phyloP scores from a whole-genome alignment of 2,797 vertebrate genomes.

The Syngnathus rostellatus region DNA sequence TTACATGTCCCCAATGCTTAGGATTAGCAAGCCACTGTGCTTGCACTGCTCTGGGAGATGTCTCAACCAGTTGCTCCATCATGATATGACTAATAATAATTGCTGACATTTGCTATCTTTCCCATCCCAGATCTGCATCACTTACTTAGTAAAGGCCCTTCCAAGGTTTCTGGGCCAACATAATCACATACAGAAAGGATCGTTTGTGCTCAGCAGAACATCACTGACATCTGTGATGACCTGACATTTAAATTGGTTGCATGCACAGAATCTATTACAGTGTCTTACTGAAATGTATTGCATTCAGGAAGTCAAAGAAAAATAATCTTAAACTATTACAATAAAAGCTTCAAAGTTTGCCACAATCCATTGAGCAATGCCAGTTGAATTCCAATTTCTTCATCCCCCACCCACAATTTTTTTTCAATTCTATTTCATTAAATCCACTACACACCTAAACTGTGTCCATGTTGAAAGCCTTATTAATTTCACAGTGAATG shows the following conservation, averaged over 20 bases:
- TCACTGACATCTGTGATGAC: conserved; percentile 20
- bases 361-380: neutral
- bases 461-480: neutral
- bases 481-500: neutral
- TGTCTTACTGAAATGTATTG: neutral
- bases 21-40: neutral
- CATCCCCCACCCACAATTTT: neutral
- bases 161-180: conserved; percentile 17
- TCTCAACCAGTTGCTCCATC: neutral
- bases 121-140: conserved; percentile 23
- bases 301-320: conserved; percentile 32
- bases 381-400: neutral
- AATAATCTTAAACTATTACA: conserved; percentile 14
- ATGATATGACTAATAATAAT: conserved; percentile 7
- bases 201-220: conserved; percentile 24
- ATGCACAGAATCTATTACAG: conserved; percentile 25
- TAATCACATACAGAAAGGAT: conserved; percentile 27
- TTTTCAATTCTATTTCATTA: neutral
- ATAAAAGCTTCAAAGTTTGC: neutral
- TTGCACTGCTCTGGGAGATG: conserved; percentile 1
- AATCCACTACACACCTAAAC: neutral
- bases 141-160: conserved; percentile 11
- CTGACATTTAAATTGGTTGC: conserved; percentile 48
- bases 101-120: conserved; percentile 34
- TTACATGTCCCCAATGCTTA: neutral